Percentiles rank a stretch among this genome's conserved stretches.
Conservation (phyloP, 2,797 vertebrate genomes). For the Trichosurus vulpecula region DNA sequence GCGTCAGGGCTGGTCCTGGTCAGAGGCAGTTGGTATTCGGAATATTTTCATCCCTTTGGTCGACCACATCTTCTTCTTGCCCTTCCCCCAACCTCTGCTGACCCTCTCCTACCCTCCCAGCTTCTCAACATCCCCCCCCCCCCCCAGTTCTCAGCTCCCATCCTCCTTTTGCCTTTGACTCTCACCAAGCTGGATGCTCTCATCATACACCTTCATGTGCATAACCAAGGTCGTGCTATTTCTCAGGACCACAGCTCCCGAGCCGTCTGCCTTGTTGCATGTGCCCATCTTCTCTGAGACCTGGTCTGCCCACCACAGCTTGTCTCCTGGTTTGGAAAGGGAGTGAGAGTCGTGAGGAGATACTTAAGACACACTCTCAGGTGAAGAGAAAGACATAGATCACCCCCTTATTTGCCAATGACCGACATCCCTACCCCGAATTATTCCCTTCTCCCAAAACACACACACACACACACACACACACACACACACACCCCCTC, state of each 20-base stretch:
- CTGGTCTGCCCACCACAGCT: constrained; percentile 98
- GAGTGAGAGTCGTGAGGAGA: constrained; percentile 3
- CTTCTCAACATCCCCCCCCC: background rate
- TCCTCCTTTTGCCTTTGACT: rapidly evolving
- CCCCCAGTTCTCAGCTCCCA: background rate
- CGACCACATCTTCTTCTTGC: too few species aligned
- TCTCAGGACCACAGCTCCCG: constrained; percentile 88
- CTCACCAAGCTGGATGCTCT: constrained; percentile 92
- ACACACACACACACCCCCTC: too few species aligned
- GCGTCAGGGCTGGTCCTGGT: background rate
- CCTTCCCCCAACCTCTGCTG: background rate
- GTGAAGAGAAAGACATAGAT: background rate
- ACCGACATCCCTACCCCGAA: rapidly evolving
- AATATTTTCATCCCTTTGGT: background rate
- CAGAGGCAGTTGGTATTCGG: background rate
- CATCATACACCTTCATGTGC: constrained; percentile 98
- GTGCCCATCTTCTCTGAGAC: constrained; percentile 95
- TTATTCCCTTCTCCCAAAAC: rapidly evolving
- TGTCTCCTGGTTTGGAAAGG: constrained; percentile 86
- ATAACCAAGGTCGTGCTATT: constrained; percentile 96
- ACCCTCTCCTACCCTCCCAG: background rate
- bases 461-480: too few species aligned
- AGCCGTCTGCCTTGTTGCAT: constrained; percentile 93
- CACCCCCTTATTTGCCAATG: background rate
- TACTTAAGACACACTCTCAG: background rate